Conservation (phyloP, 2,797 vertebrate species). For the Phoeniculus purpureus region DNA sequence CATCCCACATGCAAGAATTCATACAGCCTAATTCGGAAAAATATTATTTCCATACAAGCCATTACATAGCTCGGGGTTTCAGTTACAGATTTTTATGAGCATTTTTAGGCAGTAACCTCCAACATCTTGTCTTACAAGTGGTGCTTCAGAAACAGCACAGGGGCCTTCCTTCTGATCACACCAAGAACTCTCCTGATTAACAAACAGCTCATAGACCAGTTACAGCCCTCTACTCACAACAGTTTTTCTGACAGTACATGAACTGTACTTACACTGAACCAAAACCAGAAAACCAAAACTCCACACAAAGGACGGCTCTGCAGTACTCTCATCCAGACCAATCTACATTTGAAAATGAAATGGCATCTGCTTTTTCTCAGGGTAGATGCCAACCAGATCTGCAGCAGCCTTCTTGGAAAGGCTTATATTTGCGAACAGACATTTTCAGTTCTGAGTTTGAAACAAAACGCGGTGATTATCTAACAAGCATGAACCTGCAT, state of each 20-base stretch:
- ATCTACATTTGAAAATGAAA: neutral
- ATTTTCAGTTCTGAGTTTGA: constrained; percentile 2
- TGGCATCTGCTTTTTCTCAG: neutral
- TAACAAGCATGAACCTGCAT: constrained; percentile 54
- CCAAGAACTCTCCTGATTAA: neutral
- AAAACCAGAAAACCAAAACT: neutral
- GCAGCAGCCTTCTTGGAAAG: neutral
- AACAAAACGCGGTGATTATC: neutral
- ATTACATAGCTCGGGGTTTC: neutral
- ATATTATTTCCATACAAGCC: constrained; percentile 24
- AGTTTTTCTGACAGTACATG: neutral
- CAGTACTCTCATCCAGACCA: neutral
- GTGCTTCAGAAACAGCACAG: neutral
- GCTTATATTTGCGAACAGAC: neutral
- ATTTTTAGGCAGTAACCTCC: neutral
- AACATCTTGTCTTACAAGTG: neutral
- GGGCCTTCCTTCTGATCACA: neutral
- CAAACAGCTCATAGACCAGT: neutral
- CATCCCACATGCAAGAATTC: constrained; percentile 39
- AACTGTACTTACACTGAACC: neutral
- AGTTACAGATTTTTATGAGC: neutral
- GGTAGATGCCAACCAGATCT: neutral
- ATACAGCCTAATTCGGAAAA: constrained; percentile 41
- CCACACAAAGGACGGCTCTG: neutral
- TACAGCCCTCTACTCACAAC: neutral